A percentile compares a stretch with the other conserved stretches of the same genome.
phyloP scores from a whole-genome alignment of 2,888 invertebrate species.

The Caenorhabditis sp. region DNA sequence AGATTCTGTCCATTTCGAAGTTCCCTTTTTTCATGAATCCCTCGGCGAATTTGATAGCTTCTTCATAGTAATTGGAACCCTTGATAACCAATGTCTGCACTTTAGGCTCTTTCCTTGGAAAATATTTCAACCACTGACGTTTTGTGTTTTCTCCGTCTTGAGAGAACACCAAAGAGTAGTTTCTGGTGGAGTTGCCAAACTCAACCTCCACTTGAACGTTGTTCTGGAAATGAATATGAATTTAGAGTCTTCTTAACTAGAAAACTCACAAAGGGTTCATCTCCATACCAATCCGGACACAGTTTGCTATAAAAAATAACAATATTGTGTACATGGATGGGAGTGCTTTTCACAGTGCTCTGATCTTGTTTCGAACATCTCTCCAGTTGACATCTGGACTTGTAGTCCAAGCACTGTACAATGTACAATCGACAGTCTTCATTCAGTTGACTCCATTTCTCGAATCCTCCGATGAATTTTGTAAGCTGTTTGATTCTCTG shows the following conservation, averaged over 20 bases:
- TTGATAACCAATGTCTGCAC: neutral
- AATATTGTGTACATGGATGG: constrained; percentile 11
- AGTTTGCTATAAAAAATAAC: neutral
- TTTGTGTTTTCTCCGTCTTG: constrained; percentile 33
- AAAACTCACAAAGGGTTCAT: constrained; percentile 22
- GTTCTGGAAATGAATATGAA: constrained; percentile 9
- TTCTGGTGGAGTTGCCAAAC: neutral
- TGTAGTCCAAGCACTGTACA: constrained; percentile 13
- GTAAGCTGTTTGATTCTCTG: neutral
- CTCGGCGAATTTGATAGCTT: constrained; percentile 37
- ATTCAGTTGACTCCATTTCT: constrained; percentile 1
- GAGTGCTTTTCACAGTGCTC: neutral
- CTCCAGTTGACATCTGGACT: neutral
- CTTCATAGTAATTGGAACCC: constrained; percentile 17
- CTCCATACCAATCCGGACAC: neutral
- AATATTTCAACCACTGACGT: neutral
- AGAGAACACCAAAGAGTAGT: constrained; percentile 12
- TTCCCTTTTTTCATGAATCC: constrained; percentile 16
- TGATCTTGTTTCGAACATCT: constrained; percentile 25
- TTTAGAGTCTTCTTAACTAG: neutral
- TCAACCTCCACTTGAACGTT: constrained; percentile 6
- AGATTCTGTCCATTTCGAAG: neutral
- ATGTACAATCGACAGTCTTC: constrained; percentile 2
- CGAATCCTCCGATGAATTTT: neutral
- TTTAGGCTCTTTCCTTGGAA: neutral